Conservation (phyloP, 2,797 vertebrate species). For the Nothura maculosa region DNA sequence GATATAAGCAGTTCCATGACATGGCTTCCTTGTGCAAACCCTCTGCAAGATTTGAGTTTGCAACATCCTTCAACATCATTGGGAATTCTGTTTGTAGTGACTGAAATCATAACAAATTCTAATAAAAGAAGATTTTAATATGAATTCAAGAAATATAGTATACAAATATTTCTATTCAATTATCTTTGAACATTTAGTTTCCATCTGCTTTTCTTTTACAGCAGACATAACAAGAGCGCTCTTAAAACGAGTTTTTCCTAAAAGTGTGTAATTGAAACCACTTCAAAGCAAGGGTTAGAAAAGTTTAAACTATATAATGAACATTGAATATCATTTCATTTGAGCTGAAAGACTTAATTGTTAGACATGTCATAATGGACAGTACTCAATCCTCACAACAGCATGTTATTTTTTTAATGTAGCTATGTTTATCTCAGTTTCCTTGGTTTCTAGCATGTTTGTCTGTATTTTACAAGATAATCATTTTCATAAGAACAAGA, state of each 20-base stretch:
- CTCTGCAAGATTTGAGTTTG: background rate
- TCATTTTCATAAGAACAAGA: background rate
- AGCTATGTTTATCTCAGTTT: background rate
- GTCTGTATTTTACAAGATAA: background rate
- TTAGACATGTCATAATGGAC: background rate
- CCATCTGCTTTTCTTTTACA: constrained; percentile 43
- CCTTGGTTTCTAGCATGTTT: background rate
- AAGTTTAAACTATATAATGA: constrained; percentile 29
- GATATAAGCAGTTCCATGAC: background rate
- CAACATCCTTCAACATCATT: background rate
- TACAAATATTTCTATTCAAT: background rate
- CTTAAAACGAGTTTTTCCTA: constrained; percentile 26
- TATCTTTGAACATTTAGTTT: constrained; percentile 2
- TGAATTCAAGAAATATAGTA: background rate
- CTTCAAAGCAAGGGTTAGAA: constrained; percentile 38
- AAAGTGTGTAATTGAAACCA: background rate
- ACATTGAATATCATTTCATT: background rate
- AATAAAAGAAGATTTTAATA: background rate
- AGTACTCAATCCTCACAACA: background rate
- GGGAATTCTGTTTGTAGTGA: background rate
- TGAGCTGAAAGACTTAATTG: background rate
- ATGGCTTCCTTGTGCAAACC: background rate
- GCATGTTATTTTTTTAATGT: background rate
- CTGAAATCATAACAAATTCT: background rate
- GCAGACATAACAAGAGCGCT: constrained; percentile 25